Evolutionary conservation across 2,113 vertebrate genomes (phyloP).

Genomic region (Lophochroa leadbeateri): DNA sequence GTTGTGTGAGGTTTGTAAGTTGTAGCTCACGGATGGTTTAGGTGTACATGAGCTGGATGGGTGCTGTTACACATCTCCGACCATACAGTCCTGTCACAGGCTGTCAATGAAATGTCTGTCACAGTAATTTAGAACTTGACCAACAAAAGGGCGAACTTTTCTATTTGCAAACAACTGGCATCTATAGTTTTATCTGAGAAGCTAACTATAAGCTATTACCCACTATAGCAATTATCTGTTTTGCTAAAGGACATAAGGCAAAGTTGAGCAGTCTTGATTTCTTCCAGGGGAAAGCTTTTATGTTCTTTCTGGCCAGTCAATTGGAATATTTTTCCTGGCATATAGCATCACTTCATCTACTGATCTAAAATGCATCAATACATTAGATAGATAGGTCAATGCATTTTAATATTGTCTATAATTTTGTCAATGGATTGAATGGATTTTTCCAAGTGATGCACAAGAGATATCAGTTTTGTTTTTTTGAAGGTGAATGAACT

Average conservation of each 20-base stretch:
- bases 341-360: background rate
- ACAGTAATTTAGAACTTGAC: background rate
- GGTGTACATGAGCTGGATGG: background rate
- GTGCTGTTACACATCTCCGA: background rate
- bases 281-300: background rate
- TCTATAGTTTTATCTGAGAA: background rate
- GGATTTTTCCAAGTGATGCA: background rate
- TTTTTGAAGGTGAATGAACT: background rate
- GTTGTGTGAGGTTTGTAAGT: slow-evolving; percentile 12
- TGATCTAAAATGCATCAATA: background rate
- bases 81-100: background rate
- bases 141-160: background rate
- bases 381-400: background rate
- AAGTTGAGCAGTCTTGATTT: background rate
- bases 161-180: background rate
- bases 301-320: background rate
- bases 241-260: background rate
- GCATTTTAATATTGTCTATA: background rate
- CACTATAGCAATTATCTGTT: background rate
- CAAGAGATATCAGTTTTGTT: background rate
- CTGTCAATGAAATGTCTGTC: background rate
- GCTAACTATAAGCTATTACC: background rate
- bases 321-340: background rate
- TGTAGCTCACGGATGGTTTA: background rate
- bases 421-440: background rate